phyloP scores from a whole-genome alignment of 1,140 invertebrate genomes.

The Dinothrombium tinctorium region DNA sequence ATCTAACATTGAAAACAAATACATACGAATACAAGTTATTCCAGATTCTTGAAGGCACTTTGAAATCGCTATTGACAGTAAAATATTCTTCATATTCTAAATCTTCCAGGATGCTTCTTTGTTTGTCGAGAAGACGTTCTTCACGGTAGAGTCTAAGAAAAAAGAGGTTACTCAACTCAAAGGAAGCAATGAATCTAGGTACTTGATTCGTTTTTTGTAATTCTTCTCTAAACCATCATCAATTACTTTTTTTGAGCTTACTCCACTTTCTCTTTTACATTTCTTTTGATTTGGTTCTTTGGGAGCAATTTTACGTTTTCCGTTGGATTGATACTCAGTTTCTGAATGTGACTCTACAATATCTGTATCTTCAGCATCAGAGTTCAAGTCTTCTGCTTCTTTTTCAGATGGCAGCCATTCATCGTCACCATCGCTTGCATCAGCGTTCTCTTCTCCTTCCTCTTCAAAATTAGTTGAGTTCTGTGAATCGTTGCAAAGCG shows the following conservation, averaged over 20 bases:
- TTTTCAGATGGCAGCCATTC: not conserved
- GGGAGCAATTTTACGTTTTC: not conserved
- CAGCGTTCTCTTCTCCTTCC: too few species aligned
- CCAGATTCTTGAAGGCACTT: slow-evolving; percentile 52
- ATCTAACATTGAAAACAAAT: not conserved
- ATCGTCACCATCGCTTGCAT: too few species aligned
- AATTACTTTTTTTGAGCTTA: slow-evolving; percentile 10
- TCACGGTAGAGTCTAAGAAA: slow-evolving; percentile 4
- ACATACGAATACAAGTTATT: slow-evolving; percentile 47
- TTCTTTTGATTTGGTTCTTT: slow-evolving; percentile 7
- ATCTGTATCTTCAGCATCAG: not conserved
- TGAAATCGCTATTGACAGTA: slow-evolving; percentile 30
- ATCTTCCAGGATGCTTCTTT: slow-evolving; percentile 9
- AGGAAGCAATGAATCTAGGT: too few species aligned
- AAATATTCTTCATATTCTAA: slow-evolving; percentile 14
- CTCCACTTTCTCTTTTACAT: slow-evolving; percentile 6
- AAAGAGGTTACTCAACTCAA: slow-evolving; percentile 1
- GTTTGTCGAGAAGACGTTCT: slow-evolving; percentile 2
- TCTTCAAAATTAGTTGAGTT: too few species aligned
- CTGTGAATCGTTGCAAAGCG: not conserved
- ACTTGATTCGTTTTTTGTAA: slow-evolving; percentile 20
- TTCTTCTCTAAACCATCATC: slow-evolving; percentile 21
- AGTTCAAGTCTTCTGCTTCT: not conserved
- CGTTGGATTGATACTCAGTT: not conserved
- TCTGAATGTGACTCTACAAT: too few species aligned